Base-by-base conservation (phyloP, 2,113 vertebrate genomes). In the Tretioscincus oriximinensis region DNA sequence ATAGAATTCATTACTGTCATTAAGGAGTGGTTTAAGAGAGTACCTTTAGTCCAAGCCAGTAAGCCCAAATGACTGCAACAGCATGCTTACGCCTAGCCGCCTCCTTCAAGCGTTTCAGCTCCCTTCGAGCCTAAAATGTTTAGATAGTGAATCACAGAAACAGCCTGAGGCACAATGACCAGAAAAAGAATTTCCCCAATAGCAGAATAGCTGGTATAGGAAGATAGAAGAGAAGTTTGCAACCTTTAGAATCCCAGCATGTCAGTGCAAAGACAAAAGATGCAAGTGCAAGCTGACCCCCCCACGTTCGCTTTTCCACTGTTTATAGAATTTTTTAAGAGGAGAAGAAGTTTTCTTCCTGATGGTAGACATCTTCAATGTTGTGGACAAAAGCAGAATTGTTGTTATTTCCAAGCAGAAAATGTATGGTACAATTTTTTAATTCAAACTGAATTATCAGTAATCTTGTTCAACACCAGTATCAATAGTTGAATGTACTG, bases 41-140 rank as follows among this genome's bases (percentile, higher is more conserved):
- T 97, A 99, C 98, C 98, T 99, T 98, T 87, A 99, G 96, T 99
- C 98, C 98, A 97, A 98, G 97, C 98, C 98, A 99, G 97, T 95
- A 99, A 97, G 98, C 98, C 98, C 98, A 99, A 97, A 99, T 99
- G 95, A 99, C 97, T 94, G 98, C 98, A 85, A 99, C 97, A 83
- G 98, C 98, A 88, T 98, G 97, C 95, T 98, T 99, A 95, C 97
- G 98, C 96, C 96, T 96, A 97, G 97, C 98, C 92, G 97, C 97
- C 85, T 98, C 97, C 96, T 99, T 99, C 97, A 99, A 97, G 92
- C 94, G 96, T 93, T 96, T 97, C 96, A 99, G 95, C 85, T 99
- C 97, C 96, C 97, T 97, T 92, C 98, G 98, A 95, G 98, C 98
- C 98, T 99, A 96, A 91, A 96, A 95, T 29, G 95, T 93, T 96